These are phyloP conservation scores for Hydractinia symbiolongicarpus DNA, from an alignment of 30 jellyfish, hydroid and myxozoan species.

Conservation along the genomic window DNA sequence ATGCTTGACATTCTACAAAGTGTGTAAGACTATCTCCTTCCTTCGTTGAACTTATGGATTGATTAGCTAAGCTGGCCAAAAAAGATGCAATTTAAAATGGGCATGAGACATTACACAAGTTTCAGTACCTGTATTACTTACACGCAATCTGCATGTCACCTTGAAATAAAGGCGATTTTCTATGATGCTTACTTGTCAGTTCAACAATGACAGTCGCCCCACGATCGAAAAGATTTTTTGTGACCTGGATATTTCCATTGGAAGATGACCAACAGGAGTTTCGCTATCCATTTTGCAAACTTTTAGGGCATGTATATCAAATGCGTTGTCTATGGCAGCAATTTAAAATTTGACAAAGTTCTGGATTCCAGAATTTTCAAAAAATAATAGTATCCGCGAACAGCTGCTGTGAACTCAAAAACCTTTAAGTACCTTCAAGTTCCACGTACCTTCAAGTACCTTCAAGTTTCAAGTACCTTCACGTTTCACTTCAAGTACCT, in stretches of 20 bases:
- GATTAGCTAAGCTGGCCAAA: too few relatives aligned
- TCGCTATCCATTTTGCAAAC: background rate
- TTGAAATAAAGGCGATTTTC: conserved; percentile 34
- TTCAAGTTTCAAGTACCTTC: too few relatives aligned
- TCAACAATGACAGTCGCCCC: background rate
- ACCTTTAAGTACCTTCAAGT: too few relatives aligned
- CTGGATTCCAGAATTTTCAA: conserved; percentile 8
- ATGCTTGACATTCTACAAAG: too few relatives aligned
- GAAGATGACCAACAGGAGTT: conserved; percentile 1
- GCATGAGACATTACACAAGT: too few relatives aligned
- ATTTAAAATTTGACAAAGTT: background rate
- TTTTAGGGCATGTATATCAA: background rate
- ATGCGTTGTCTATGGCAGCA: conserved; percentile 2
- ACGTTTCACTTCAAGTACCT: too few relatives aligned
- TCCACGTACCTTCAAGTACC: too few relatives aligned
- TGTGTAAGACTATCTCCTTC: too few relatives aligned
- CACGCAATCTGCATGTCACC: conserved; percentile 31
- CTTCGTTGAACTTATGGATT: too few relatives aligned
- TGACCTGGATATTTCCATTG: conserved; percentile 5
- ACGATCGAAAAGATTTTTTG: too few relatives aligned
- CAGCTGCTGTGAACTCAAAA: conserved; percentile 11
- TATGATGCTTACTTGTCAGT: conserved; percentile 21
- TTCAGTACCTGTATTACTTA: too few relatives aligned
- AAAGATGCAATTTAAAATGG: too few relatives aligned
- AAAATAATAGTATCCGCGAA: conserved; percentile 5